Evolutionary conservation across 2,888 invertebrate species (phyloP).

Genomic region (Xestia rhomboidea): DNA sequence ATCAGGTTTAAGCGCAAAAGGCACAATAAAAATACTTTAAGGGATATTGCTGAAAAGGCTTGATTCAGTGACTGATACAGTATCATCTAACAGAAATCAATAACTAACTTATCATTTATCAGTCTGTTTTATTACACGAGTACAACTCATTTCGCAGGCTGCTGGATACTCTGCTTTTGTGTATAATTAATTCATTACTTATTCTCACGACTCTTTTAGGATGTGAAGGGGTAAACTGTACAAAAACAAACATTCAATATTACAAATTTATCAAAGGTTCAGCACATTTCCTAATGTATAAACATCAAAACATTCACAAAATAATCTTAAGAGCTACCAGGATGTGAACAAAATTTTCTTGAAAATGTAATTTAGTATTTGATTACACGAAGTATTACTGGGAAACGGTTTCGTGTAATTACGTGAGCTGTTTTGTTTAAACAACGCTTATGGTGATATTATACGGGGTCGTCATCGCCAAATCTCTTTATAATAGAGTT

Average conservation of each 20-base stretch:
- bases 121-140: background rate
- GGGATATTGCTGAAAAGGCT: background rate
- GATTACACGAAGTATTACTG: constrained; percentile 54
- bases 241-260: constrained; percentile 8
- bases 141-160: background rate
- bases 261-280: constrained; percentile 20
- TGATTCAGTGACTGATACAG: background rate
- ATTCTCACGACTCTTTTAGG: background rate
- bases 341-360: constrained; percentile 53
- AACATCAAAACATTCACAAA: constrained; percentile 27
- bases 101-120: background rate
- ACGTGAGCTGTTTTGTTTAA: constrained; percentile 74
- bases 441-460: constrained; percentile 75
- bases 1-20: background rate
- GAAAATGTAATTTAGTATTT: constrained; percentile 60
- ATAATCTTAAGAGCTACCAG: constrained; percentile 20
- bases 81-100: background rate
- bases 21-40: background rate
- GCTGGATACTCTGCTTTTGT: background rate
- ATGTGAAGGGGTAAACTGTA: background rate
- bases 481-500: constrained; percentile 88
- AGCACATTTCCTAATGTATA: constrained; percentile 12
- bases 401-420: constrained; percentile 75
- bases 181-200: background rate
- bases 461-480: constrained; percentile 78